Conservation (phyloP, 2,888 invertebrate species). For the Opisthograptis luteolata region DNA sequence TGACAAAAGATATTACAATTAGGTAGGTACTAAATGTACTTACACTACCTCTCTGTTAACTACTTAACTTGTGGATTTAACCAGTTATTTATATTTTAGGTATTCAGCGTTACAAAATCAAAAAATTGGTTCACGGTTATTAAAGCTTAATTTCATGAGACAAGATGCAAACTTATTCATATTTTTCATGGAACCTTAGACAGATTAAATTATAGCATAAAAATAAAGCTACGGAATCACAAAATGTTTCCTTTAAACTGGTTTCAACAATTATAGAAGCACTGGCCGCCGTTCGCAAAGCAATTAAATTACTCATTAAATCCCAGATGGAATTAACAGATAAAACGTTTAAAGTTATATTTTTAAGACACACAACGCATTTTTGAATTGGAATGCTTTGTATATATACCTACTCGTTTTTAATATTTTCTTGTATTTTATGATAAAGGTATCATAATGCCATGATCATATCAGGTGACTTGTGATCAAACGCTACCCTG, state of each 20-base stretch:
- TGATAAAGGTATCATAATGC: too few species aligned
- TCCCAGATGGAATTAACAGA: slow-evolving; percentile 66
- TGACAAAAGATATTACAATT: not conserved
- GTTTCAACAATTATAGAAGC: slow-evolving; percentile 49
- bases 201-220: slow-evolving; percentile 5
- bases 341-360: slow-evolving; percentile 33
- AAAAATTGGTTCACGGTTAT: too few species aligned
- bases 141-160: too few species aligned
- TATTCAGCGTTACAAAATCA: too few species aligned
- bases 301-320: slow-evolving; percentile 79
- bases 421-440: slow-evolving; percentile 11
- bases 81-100: too few species aligned
- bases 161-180: too few species aligned
- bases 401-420: not conserved
- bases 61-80: too few species aligned
- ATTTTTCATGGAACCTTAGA: not conserved
- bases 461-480: too few species aligned
- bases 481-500: too few species aligned
- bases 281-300: slow-evolving; percentile 56
- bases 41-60: too few species aligned
- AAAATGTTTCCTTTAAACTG: slow-evolving; percentile 37
- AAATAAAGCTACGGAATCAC: slow-evolving; percentile 16
- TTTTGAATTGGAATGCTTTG: slow-evolving; percentile 13
- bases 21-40: too few species aligned
- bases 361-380: slow-evolving; percentile 25